A percentile compares a stretch with the other conserved stretches of the same genome.
Conservation (phyloP, 2,113 vertebrate species). For the Tylochromis polylepis region DNA sequence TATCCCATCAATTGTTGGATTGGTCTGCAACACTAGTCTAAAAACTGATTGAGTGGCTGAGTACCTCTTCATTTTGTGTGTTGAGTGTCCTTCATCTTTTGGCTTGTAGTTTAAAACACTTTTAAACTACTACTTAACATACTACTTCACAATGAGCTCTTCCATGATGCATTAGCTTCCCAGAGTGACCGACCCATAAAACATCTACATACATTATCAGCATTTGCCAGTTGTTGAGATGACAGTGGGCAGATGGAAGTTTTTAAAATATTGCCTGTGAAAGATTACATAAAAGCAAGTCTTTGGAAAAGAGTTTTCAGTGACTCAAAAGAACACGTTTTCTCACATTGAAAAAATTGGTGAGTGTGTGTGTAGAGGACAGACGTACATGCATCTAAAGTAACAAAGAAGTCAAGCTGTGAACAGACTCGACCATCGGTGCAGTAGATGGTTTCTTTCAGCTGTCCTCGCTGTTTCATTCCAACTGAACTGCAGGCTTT, state of each 20-base stretch:
- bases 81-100: background rate
- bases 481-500: background rate
- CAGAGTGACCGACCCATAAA: background rate
- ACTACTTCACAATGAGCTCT: fast-evolving
- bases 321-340: background rate
- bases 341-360: background rate
- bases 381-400: background rate
- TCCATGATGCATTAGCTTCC: background rate
- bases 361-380: background rate
- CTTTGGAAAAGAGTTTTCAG: background rate
- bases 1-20: background rate
- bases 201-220: background rate
- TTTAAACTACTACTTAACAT: background rate
- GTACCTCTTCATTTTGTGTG: background rate
- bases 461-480: background rate
- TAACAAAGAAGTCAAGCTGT: background rate
- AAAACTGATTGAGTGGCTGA: background rate
- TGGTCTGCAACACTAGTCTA: background rate
- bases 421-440: background rate
- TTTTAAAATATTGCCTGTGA: background rate
- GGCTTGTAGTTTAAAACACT: background rate
- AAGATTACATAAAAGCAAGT: background rate
- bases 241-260: background rate
- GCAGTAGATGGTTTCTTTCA: background rate
- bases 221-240: background rate